Evolutionary conservation across 2,113 vertebrate species (phyloP).

Genomic region (Geothlypis trichas): DNA sequence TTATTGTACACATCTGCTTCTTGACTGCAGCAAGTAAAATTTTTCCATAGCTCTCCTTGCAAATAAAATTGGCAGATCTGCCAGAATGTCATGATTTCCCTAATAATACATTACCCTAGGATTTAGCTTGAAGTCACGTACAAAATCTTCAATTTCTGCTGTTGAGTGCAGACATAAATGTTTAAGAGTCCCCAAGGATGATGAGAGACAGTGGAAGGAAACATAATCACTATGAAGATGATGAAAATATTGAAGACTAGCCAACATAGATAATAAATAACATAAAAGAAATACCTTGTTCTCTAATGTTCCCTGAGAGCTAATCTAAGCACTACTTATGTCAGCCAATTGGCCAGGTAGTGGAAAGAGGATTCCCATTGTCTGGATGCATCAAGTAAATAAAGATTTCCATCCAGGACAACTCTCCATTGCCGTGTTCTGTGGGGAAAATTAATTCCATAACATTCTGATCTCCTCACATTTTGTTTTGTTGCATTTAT

Average conservation of each 20-base stretch:
- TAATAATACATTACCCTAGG: background rate
- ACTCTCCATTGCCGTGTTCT: background rate
- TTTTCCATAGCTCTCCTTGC: background rate
- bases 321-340: slow-evolving; percentile 31
- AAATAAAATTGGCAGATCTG: slow-evolving; percentile 6
- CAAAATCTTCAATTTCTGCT: slow-evolving; percentile 46
- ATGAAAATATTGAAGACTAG: slow-evolving; percentile 63
- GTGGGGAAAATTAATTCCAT: background rate
- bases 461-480: background rate
- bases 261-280: slow-evolving; percentile 66
- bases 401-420: background rate
- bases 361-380: background rate
- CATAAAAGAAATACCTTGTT: slow-evolving; percentile 46
- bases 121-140: slow-evolving; percentile 52
- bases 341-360: background rate
- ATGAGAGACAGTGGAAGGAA: slow-evolving; percentile 56
- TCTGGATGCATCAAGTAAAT: background rate
- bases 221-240: slow-evolving; percentile 52
- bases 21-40: background rate
- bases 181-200: slow-evolving; percentile 43
- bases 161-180: slow-evolving; percentile 42
- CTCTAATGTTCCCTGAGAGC: slow-evolving; percentile 38
- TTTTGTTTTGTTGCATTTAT: background rate
- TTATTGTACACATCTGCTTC: background rate
- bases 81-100: background rate